Percentiles rank a stretch among this genome's conserved stretches.
Conservation (phyloP, 2,113 vertebrate genomes). For the Vidua macroura region DNA sequence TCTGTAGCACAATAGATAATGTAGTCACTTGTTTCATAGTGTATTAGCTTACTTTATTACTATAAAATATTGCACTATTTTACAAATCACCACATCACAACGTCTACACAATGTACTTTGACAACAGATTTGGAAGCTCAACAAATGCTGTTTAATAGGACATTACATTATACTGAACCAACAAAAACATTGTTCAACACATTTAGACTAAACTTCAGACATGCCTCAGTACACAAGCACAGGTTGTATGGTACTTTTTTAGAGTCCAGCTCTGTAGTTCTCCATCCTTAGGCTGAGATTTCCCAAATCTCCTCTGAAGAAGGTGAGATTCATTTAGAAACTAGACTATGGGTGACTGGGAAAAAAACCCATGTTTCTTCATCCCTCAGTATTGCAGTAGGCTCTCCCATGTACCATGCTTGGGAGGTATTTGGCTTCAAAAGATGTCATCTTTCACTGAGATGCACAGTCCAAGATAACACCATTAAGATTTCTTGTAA, state of each 20-base stretch:
- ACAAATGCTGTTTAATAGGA: constrained; percentile 54
- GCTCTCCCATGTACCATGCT: not conserved
- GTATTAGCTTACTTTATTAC: constrained; percentile 66
- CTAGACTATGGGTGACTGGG: not conserved
- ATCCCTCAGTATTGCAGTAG: not conserved
- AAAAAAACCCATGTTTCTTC: not conserved
- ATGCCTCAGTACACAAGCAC: constrained; percentile 33
- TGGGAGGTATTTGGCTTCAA: not conserved
- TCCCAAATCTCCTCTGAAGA: not conserved
- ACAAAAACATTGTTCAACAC: constrained; percentile 50
- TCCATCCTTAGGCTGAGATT: not conserved
- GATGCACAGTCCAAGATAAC: not conserved
- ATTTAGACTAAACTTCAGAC: constrained; percentile 51
- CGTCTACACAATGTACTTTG: constrained; percentile 49
- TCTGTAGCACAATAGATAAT: constrained; percentile 63
- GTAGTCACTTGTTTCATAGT: constrained; percentile 60
- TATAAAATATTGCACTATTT: constrained; percentile 57
- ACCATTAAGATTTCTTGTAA: not conserved
- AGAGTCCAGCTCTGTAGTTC: not conserved
- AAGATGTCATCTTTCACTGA: not conserved
- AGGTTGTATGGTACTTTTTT: not conserved
- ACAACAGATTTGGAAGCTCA: constrained; percentile 51
- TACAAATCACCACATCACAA: constrained; percentile 58
- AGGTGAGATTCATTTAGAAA: not conserved
- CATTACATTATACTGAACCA: constrained; percentile 57